Evolutionary conservation across 2,888 invertebrate species (phyloP), one percentile per base, ranked within the genome.

Genomic region (Disparrhopalites patrizii): DNA sequence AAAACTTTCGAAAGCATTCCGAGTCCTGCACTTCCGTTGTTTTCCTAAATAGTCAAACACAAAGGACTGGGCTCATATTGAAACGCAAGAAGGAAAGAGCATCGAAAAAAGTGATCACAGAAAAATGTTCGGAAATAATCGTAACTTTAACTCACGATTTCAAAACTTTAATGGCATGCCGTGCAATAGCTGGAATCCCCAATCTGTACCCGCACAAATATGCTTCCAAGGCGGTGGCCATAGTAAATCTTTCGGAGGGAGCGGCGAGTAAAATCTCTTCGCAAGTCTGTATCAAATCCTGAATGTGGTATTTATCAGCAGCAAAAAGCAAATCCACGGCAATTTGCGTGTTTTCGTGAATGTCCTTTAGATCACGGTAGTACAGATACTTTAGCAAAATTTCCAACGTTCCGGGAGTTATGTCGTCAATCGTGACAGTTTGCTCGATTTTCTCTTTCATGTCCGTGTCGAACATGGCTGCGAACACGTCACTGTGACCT

Each of bases 401-500:
- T 7, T 1, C 52, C 5, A 62, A n/a, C 15, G 52, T 52, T 13
- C 27, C 8, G 4, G 62, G 54, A 23, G 25, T 25, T n/a, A 62
- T 30, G 51, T 62, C 62, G 25, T 52, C 18, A 18, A 62, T 62
- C 25, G 51, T 38, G 3, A 62, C 62, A 1, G 54, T 27, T 23
- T 25, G 20, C 5, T 18, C 3, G 27, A 30, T 51, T 28, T 36
- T 62, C 20, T 62, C 62, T 8, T 27, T 52, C 62, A 62, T 62
- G 36, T 62, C 62, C 2, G 47, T 10, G 1, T 51, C 52, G 23
- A 62, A 62, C 62, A 62, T 62, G 13, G 62, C 62, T 2, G 51
- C 33, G 25, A 62, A 62, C 1, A 62, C 62, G 18, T 62, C 62
- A 38, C 52, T 52, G 28, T 62, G 51, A 25, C 62, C 62, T 62